Percentiles rank a stretch among this genome's conserved stretches.
These are phyloP conservation scores for Agriopis leucophaearia DNA, from an alignment of 2,888 invertebrate genomes.

Conservation along the genomic window DNA sequence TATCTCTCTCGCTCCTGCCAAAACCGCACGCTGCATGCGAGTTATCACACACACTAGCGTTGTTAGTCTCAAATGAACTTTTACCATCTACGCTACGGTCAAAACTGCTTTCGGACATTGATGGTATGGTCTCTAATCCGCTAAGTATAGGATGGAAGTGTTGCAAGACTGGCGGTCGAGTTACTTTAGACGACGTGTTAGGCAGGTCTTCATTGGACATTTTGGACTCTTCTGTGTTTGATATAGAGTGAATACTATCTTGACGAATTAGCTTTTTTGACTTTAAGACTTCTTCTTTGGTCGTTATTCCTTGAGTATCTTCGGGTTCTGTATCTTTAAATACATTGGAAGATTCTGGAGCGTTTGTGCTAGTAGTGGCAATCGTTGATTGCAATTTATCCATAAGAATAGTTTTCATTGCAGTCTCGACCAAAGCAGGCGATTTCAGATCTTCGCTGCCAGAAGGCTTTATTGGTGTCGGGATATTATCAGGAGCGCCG, in stretches of 20 bases:
- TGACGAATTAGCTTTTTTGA: conserved; percentile 69
- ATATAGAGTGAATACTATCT: conserved; percentile 72
- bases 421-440: conserved; percentile 70
- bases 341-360: conserved; percentile 10
- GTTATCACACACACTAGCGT: conserved; percentile 84
- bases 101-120: conserved; percentile 72
- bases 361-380: conserved; percentile 28
- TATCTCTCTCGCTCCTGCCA: conserved; percentile 76
- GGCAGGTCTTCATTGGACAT: conserved; percentile 68
- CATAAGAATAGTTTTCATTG: conserved; percentile 80
- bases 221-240: conserved; percentile 62
- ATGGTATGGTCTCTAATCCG: conserved; percentile 80
- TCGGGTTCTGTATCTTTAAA: conserved; percentile 24
- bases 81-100: conserved; percentile 72
- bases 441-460: conserved; percentile 36
- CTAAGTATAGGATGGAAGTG: conserved; percentile 75
- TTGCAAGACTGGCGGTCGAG: conserved; percentile 67
- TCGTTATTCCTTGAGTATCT: conserved; percentile 25
- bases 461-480: neutral
- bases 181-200: conserved; percentile 64
- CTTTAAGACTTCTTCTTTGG: conserved; percentile 48
- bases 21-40: conserved; percentile 85
- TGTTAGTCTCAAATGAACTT: conserved; percentile 70
- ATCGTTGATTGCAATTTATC: conserved; percentile 74
- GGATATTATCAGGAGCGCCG: conserved; percentile 9